These are phyloP conservation scores for Cotesia chilonis DNA, from an alignment of 1,140 invertebrate species.

Conservation along the genomic window DNA sequence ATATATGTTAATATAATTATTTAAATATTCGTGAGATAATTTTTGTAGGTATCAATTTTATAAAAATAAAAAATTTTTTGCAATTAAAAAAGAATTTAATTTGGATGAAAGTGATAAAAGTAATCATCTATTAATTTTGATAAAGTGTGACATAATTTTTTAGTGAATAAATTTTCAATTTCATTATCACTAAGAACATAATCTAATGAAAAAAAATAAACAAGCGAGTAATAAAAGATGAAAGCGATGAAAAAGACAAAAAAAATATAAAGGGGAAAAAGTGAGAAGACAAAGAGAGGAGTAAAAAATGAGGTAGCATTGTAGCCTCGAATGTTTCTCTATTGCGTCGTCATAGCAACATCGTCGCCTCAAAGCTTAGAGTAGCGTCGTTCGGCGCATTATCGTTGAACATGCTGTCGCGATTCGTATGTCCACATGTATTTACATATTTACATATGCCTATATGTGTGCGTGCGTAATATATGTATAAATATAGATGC, in stretches of 20 bases:
- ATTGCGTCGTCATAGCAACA: slow-evolving; percentile 37
- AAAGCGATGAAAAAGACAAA: background rate
- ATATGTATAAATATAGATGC: background rate
- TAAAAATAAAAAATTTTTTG: background rate
- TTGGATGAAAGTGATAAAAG: background rate
- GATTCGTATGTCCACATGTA: slow-evolving; percentile 6
- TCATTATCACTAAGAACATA: too few species aligned
- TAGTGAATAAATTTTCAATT: too few species aligned
- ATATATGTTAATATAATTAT: too few species aligned
- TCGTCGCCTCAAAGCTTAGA: slow-evolving; percentile 13
- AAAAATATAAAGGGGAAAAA: background rate
- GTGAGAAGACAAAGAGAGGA: background rate
- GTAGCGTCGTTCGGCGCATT: slow-evolving; percentile 19
- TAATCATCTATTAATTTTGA: background rate
- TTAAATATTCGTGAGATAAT: too few species aligned
- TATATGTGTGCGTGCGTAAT: background rate
- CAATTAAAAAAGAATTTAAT: background rate
- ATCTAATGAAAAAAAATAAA: background rate
- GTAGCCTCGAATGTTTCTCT: slow-evolving; percentile 39
- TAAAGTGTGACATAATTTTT: background rate
- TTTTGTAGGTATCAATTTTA: too few species aligned
- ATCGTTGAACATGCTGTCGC: slow-evolving; percentile 16
- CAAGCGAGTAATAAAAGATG: background rate
- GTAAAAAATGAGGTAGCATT: background rate
- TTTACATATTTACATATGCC: slow-evolving; percentile 12